Evolutionary conservation across 2,113 vertebrate species (phyloP).

Genomic region (Aramus guarauna): DNA sequence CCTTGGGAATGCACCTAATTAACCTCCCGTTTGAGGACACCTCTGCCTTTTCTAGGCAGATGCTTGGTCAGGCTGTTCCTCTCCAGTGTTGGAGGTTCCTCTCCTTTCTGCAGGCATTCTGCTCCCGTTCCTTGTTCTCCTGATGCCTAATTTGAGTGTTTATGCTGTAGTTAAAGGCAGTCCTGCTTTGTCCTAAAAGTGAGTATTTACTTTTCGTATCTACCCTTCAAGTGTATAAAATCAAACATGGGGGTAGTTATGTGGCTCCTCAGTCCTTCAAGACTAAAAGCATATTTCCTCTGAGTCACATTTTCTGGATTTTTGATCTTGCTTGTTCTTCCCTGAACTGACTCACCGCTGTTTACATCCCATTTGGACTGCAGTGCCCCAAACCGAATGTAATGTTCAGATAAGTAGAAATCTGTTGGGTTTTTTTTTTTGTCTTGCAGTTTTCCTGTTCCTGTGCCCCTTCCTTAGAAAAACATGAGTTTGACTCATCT

Average conservation of each 20-base stretch:
- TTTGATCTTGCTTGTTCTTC: background rate
- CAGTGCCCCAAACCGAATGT: background rate
- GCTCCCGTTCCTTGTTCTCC: background rate
- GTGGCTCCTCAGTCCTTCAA: background rate
- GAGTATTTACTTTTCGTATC: background rate
- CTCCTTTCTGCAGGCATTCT: background rate
- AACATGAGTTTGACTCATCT: background rate
- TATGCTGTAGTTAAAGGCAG: background rate
- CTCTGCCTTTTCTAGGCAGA: background rate
- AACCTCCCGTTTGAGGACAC: background rate
- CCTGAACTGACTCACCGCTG: background rate
- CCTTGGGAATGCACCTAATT: background rate
- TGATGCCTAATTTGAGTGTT: background rate
- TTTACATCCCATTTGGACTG: background rate
- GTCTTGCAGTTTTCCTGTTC: background rate
- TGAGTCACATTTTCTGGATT: background rate
- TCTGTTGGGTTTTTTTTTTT: background rate
- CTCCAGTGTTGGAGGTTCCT: background rate
- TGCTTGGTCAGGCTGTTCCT: background rate
- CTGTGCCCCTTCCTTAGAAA: background rate
- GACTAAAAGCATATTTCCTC: background rate
- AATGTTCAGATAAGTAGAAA: background rate
- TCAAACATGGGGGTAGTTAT: background rate
- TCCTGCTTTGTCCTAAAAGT: background rate
- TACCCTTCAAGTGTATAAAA: background rate